These are phyloP conservation scores for Brachyhypopomus occidentalis DNA, from an alignment of 2,113 vertebrate genomes.

Conservation along the genomic window DNA sequence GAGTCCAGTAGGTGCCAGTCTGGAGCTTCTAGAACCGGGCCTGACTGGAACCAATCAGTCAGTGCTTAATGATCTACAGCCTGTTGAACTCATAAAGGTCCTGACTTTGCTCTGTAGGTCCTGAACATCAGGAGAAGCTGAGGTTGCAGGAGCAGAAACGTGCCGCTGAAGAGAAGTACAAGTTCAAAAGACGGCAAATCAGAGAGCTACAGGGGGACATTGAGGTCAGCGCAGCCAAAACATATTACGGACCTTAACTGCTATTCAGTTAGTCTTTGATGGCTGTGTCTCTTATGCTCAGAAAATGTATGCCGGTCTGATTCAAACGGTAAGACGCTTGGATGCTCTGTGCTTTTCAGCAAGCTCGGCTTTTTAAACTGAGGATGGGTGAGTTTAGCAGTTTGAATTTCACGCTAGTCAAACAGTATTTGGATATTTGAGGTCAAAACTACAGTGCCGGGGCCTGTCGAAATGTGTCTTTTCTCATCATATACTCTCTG, in stretches of 20 bases:
- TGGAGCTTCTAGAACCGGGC: background rate
- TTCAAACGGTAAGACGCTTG: too few species aligned
- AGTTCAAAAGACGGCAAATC: conserved; percentile 76
- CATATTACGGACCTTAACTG: background rate
- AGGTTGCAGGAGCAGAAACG: conserved; percentile 83
- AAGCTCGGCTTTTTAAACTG: too few species aligned
- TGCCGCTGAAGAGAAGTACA: conserved; percentile 76
- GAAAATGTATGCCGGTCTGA: too few species aligned
- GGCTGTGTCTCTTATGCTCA: background rate
- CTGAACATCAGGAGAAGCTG: conserved; percentile 78
- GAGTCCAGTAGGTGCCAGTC: conserved; percentile 79
- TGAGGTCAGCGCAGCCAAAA: conserved; percentile 74
- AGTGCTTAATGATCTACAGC: background rate
- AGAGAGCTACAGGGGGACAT: conserved; percentile 82
- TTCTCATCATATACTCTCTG: too few species aligned
- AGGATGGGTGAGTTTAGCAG: too few species aligned
- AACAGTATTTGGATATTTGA: too few species aligned
- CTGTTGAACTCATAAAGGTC: background rate
- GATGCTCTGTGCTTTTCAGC: too few species aligned
- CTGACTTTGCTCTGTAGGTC: conserved; percentile 63
- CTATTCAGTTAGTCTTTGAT: background rate
- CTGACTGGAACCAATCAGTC: background rate
- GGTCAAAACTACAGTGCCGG: too few species aligned
- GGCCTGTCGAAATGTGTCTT: too few species aligned
- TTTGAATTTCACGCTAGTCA: too few species aligned